These are phyloP conservation scores for Semaprochilodus insignis DNA, from an alignment of 2,797 vertebrate species.

Conservation along the genomic window DNA sequence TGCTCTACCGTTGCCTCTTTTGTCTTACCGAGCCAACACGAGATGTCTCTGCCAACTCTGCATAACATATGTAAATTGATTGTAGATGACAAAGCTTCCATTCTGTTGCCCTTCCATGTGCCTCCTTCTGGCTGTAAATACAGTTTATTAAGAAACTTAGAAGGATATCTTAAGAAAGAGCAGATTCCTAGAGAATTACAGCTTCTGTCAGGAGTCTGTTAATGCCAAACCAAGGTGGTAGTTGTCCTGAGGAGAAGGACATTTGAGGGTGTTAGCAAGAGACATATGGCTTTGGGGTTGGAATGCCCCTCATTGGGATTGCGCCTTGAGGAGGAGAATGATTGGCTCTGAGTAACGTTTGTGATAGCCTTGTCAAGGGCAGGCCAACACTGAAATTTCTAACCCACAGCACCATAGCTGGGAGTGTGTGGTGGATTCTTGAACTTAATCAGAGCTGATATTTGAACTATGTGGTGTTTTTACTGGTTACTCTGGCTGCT, in stretches of 20 bases:
- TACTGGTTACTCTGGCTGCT: slow-evolving; percentile 14
- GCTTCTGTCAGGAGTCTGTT: slow-evolving; percentile 15
- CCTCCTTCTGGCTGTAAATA: slow-evolving; percentile 20
- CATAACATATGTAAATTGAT: slow-evolving; percentile 38
- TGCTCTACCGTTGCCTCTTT: slow-evolving; percentile 18
- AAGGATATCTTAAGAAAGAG: slow-evolving; percentile 11
- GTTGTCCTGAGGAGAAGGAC: slow-evolving; percentile 43
- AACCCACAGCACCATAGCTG: slow-evolving; percentile 27
- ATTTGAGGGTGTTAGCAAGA: slow-evolving; percentile 35
- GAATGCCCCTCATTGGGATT: slow-evolving; percentile 34
- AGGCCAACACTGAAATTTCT: slow-evolving; percentile 8
- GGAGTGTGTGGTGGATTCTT: slow-evolving; percentile 29
- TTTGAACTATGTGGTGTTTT: slow-evolving; percentile 12
- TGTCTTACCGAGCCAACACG: slow-evolving; percentile 19
- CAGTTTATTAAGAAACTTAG: slow-evolving; percentile 26
- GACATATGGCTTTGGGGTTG: slow-evolving; percentile 32
- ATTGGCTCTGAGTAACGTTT: slow-evolving; percentile 32
- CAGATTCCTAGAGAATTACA: slow-evolving; percentile 19
- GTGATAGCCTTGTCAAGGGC: slow-evolving; percentile 49
- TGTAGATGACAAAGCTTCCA: slow-evolving; percentile 49
- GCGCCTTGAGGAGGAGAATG: slow-evolving; percentile 40
- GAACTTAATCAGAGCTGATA: slow-evolving; percentile 51
- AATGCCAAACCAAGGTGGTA: slow-evolving; percentile 32
- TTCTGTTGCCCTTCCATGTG: not conserved
- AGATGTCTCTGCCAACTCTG: slow-evolving; percentile 22